Evolutionary conservation across 2,888 invertebrate genomes (phyloP).

Genomic region (Carterocephalus palaemon): DNA sequence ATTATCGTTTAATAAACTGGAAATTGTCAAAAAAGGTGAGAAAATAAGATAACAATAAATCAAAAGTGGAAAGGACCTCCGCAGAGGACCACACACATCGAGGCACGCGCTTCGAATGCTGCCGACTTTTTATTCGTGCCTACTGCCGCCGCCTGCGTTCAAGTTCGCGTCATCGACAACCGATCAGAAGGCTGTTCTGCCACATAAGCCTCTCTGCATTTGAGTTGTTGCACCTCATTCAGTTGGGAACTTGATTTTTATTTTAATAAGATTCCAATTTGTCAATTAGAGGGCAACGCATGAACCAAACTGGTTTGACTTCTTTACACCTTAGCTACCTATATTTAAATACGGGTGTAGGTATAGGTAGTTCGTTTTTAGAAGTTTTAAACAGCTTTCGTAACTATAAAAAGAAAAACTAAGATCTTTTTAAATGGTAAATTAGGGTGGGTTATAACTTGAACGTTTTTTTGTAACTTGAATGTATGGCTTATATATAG

Average conservation of each 20-base stretch:
- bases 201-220: constrained; percentile 49
- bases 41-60: constrained; percentile 72
- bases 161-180: constrained; percentile 64
- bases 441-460: too few relatives aligned
- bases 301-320: constrained; percentile 72
- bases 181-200: constrained; percentile 57
- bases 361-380: too few relatives aligned
- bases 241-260: constrained; percentile 76
- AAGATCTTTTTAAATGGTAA: too few relatives aligned
- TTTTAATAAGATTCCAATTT: constrained; percentile 85
- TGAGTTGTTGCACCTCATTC: constrained; percentile 42
- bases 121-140: constrained; percentile 71
- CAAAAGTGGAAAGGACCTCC: constrained; percentile 73
- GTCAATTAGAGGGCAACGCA: constrained; percentile 82
- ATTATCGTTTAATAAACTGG: constrained; percentile 3
- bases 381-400: background rate
- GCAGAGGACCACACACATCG: constrained; percentile 84
- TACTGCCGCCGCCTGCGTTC: constrained; percentile 54
- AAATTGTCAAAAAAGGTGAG: constrained; percentile 56
- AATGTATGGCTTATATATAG: too few relatives aligned
- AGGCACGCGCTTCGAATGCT: constrained; percentile 86
- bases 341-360: too few relatives aligned
- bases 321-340: constrained; percentile 67
- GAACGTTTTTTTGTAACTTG: too few relatives aligned
- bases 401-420: background rate